Evolutionary conservation across 2,888 invertebrate species (phyloP).

Genomic region (Ecliptopera silaceata): DNA sequence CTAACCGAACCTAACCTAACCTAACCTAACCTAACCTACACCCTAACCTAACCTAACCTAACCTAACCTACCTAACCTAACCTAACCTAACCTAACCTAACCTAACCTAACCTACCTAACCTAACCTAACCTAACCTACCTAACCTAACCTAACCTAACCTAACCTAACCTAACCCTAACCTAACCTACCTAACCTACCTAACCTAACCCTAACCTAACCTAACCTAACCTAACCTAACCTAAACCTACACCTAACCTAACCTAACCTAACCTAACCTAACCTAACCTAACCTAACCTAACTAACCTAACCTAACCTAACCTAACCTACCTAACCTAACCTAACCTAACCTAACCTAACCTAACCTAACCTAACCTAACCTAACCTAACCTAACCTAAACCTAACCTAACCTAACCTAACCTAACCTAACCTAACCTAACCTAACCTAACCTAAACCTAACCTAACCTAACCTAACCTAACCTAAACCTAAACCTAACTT

Average conservation of each 20-base stretch:
- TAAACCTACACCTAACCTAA: conserved; percentile 9
- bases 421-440: conserved; percentile 9
- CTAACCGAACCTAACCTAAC: conserved; percentile 16
- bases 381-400: conserved; percentile 10
- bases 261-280: conserved; percentile 8
- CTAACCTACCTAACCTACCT: conserved; percentile 7
- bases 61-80: conserved; percentile 11
- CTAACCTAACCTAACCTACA: conserved; percentile 16
- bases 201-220: conserved; percentile 9
- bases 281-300: conserved; percentile 8
- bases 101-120: conserved; percentile 10
- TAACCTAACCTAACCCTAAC: conserved; percentile 9
- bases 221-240: conserved; percentile 8
- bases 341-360: conserved; percentile 10
- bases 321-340: conserved; percentile 10
- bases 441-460: conserved; percentile 9
- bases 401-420: conserved; percentile 10
- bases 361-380: conserved; percentile 9
- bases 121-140: conserved; percentile 10
- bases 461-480: conserved; percentile 10
- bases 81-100: conserved; percentile 10
- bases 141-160: conserved; percentile 10
- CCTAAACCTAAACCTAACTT: no score
- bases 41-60: conserved; percentile 11
- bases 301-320: conserved; percentile 10